phyloP scores from a whole-genome alignment of 2,113 vertebrate species.

The Zosterops lateralis region DNA sequence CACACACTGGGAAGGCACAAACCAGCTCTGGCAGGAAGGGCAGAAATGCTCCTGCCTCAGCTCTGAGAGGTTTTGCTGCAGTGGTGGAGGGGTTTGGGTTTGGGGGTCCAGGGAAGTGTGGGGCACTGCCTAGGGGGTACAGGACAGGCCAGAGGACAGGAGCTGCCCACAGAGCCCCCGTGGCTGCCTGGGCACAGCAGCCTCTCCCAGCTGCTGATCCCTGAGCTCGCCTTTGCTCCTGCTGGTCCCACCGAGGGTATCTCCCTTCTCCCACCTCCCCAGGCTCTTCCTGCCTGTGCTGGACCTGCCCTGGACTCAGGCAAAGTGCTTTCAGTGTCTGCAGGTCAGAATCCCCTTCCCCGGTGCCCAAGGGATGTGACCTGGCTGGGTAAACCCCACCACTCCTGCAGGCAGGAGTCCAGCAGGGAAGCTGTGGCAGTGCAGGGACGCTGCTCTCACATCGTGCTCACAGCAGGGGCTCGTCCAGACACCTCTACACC shows the following conservation, averaged over 20 bases:
- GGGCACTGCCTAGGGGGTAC: background rate
- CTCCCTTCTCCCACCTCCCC: background rate
- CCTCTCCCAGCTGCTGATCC: background rate
- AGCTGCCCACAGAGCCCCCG: fast-evolving
- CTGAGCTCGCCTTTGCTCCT: background rate
- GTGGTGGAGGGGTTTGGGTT: fast-evolving
- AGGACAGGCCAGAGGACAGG: background rate
- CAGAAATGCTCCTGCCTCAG: background rate
- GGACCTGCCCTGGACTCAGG: background rate
- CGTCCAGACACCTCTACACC: background rate
- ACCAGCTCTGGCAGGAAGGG: background rate
- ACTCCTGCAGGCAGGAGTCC: background rate
- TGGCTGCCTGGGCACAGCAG: background rate
- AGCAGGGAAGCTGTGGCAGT: background rate
- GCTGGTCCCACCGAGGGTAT: background rate
- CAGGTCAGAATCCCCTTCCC: background rate
- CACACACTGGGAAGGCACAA: fast-evolving
- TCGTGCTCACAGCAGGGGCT: fast-evolving
- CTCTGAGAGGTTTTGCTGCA: background rate
- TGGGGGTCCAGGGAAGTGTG: background rate
- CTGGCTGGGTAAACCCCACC: fast-evolving
- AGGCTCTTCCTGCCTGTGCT: background rate
- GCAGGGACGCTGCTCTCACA: background rate
- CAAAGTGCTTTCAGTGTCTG: too few species aligned
- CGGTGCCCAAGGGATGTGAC: background rate